Evolutionary conservation across 1,140 invertebrate genomes (phyloP).

Genomic region (Nephila pilipes): DNA sequence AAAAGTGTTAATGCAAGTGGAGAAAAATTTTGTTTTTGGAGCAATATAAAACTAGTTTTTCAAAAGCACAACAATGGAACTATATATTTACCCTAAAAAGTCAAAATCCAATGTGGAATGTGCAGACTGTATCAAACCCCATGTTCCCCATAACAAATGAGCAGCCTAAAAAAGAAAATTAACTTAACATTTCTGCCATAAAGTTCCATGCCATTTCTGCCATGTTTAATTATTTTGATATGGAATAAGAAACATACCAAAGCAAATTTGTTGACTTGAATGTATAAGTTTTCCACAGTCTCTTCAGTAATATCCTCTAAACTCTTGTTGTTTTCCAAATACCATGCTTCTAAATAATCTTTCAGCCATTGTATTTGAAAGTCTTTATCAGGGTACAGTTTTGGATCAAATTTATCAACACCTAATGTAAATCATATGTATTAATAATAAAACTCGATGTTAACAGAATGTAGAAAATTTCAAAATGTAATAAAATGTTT

Average conservation of each 20-base stretch:
- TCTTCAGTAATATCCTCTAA: slow-evolving; percentile 80
- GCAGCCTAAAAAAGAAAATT: slow-evolving; percentile 82
- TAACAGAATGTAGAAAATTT: too few species aligned
- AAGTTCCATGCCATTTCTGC: too few species aligned
- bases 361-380: slow-evolving; percentile 92
- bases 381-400: slow-evolving; percentile 89
- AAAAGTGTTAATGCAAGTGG: too few species aligned
- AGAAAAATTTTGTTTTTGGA: too few species aligned
- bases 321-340: slow-evolving; percentile 78
- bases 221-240: background rate
- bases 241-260: slow-evolving; percentile 81
- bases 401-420: slow-evolving; percentile 84
- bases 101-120: slow-evolving; percentile 96
- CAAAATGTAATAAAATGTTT: too few species aligned
- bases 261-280: slow-evolving; percentile 90
- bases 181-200: too few species aligned
- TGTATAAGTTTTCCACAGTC: slow-evolving; percentile 87
- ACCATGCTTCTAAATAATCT: slow-evolving; percentile 85
- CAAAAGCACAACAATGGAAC: too few species aligned
- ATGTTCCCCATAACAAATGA: slow-evolving; percentile 96
- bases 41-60: too few species aligned
- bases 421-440: slow-evolving; percentile 82
- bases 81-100: slow-evolving; percentile 90
- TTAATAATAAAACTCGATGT: background rate
- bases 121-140: slow-evolving; percentile 94